A percentile compares a stretch with the other conserved stretches of the same genome.
Evolutionary conservation across 2,113 vertebrate species (phyloP).

Genomic region (Delphinus delphis): DNA sequence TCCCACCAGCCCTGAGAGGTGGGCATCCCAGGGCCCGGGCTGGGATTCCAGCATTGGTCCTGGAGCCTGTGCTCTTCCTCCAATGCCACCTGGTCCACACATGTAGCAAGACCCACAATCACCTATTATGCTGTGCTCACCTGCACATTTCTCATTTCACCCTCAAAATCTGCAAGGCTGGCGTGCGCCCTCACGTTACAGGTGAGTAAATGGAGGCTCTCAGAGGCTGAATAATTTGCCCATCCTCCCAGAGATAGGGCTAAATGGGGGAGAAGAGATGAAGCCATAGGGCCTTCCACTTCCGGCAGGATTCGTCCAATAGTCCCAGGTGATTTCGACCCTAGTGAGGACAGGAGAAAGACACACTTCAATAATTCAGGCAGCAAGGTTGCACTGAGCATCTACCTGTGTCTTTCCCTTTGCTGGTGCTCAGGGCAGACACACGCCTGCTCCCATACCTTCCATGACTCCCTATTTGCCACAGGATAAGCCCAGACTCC

Average conservation of each 20-base stretch:
- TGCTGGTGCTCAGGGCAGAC: background rate
- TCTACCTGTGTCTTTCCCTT: background rate
- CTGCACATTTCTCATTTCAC: background rate
- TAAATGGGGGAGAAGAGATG: background rate
- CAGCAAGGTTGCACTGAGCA: background rate
- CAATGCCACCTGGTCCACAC: fast-evolving
- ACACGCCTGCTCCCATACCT: background rate
- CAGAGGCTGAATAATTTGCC: background rate
- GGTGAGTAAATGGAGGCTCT: background rate
- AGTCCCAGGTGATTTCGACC: too few relatives aligned
- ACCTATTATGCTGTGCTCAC: background rate
- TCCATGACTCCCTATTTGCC: background rate
- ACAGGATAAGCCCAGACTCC: background rate
- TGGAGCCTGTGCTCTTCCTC: background rate
- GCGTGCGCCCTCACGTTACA: background rate
- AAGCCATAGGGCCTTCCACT: background rate
- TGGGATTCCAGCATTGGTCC: background rate
- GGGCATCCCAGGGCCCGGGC: background rate
- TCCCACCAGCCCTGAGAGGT: background rate
- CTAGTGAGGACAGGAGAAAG: background rate
- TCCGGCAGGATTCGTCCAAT: background rate
- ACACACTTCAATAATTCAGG: background rate
- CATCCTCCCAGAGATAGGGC: background rate
- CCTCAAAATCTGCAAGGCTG: background rate
- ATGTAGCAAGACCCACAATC: fast-evolving